Evolutionary conservation across 2,888 invertebrate genomes (phyloP), one percentile per base, ranked within the genome.

Genomic region (Ophioninae sp.): DNA sequence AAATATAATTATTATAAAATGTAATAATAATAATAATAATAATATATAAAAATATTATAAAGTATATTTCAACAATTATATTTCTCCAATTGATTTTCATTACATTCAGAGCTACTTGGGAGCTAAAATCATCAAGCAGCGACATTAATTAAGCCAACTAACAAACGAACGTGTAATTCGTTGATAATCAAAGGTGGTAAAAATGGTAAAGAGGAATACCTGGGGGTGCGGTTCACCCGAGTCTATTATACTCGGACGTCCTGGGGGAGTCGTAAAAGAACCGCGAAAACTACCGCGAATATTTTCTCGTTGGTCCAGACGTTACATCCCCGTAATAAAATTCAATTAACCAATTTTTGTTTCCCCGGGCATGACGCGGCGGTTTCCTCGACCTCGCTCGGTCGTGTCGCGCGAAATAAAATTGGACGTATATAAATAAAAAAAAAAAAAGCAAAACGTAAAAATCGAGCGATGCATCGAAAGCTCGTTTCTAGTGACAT

Each of bases 271-370:
- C 56, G 56, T 65, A 41, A 76, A 23, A 57, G 70, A 3, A 56
- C 7, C 13, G 30, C 10, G 10, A 44, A 69, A 20, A 37, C 20
- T 7, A 23, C 20, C 6, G 21, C 39, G 10, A 5, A 37, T 57
- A 67, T 67, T 17, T 17, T 56, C 10, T 23, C 41, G 30, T 41
- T 6, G 13, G 17, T 77, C 79, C 59, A 75, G 62, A 82, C 82
- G 86, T 86, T 85, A 85, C 81, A 85, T 82, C 78, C 79, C 78
- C 68, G 80, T 84, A 85, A 86, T 83, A 83, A 87, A 89, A 88
- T 86, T 86, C 87, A 87, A 88, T 88, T 86, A 86, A 73, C 82
- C 64, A 68, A 65, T 73, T 79, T 73, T 79, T 72, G 44, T 41
- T 62, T 64, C 30, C 30, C 10, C 56, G 69, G 68, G 30, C 23